Base-by-base conservation (phyloP, 1,140 invertebrate genomes). In the Oppia nitens region DNA sequence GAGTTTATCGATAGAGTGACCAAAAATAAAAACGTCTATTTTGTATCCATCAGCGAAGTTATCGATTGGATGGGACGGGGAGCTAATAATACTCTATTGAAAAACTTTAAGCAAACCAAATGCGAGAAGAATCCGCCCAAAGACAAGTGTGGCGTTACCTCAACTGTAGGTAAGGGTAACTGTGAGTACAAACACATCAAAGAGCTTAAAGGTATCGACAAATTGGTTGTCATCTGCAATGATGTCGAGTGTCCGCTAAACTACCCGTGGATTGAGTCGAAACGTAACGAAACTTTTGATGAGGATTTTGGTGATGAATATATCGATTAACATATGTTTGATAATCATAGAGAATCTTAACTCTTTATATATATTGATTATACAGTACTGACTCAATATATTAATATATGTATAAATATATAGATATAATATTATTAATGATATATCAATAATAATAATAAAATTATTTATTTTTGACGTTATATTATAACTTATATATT, bases 201-300 rank as follows among this genome's bases (percentile, higher is more conserved):
- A 12, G 56, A 48, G 24, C 25, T 57, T 3, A 27, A 50, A 23
- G 47, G 47, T 2, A 21, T 24, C 29, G 48, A 14, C 17, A 57
- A 57, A 45, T 25, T 21, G 12, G 12, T 57, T 24, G 45, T 57
- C 24, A 49, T 57, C 23, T 57, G 56, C 26, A 25, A 87, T n/a
- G 92, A 88, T 71, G 80, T 90, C 49, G 78, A 86, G 65, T 93
- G 89, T 73, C 88, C 86, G 62, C 86, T 84, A 72, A 90, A 91
- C 70, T 93, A 91, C 73, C 88, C 88, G 62, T 91, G 87, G 87
- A 69, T 89, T 63, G 87, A 87, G n/a, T n/a, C n/a, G n/a, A n/a
- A n/a, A n/a, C n/a, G n/a, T n/a, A n/a, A n/a, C n/a, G n/a, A n/a
- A n/a, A n/a, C n/a, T n/a, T n/a, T n/a, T n/a, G n/a, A n/a, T n/a